Conservation (phyloP, 2,888 invertebrate species). For the Nomada hirtipes region DNA sequence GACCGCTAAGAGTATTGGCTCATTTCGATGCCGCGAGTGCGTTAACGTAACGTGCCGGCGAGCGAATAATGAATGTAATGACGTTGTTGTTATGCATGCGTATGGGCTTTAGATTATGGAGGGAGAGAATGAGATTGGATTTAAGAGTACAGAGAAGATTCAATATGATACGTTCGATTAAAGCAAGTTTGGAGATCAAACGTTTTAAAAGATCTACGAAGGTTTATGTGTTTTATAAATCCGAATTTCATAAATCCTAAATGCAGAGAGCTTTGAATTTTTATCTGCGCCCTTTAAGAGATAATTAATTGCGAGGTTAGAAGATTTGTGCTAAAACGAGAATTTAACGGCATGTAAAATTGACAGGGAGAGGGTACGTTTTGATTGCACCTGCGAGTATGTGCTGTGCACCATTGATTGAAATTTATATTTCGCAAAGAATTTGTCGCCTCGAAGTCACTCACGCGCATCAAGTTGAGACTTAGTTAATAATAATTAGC, state of each 20-base stretch:
- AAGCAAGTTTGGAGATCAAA: no score
- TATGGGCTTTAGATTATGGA: neutral
- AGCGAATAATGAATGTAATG: constrained; percentile 11
- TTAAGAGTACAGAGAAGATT: neutral
- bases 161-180: neutral
- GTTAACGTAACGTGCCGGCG: neutral
- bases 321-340: no score
- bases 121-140: neutral
- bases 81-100: neutral
- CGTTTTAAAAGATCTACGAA: no score
- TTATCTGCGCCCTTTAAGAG: no score
- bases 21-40: neutral
- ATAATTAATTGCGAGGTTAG: no score
- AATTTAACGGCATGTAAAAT: no score
- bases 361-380: no score
- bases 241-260: no score
- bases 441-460: neutral
- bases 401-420: no score
- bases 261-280: no score
- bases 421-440: neutral
- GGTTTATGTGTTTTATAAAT: no score
- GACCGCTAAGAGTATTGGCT: neutral
- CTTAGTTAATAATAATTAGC: constrained; percentile 1
- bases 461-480: neutral
- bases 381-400: no score